Base-by-base conservation (phyloP, 1,140 invertebrate species). In the Hermatobates lingyangjiaoensis region DNA sequence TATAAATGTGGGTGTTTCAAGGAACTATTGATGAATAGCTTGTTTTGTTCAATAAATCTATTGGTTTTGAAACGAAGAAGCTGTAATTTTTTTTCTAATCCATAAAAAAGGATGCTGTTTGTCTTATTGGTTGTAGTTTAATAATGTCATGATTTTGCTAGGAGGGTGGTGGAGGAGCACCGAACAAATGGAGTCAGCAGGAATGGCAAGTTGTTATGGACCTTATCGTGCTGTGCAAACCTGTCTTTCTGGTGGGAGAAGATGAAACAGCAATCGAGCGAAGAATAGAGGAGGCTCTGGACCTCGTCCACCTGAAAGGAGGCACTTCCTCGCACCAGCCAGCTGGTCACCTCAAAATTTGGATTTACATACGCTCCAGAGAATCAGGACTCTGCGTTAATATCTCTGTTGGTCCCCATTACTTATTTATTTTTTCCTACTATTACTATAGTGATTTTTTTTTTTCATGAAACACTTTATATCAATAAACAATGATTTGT, bases 331-430 rank as follows among this genome's bases (percentile, higher is more conserved):
- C 74, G 0, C 70, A 71, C 0, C 80, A 80, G 57, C 74, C 75
- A 0, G 82, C 82, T 0, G 84, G 84, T 0, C 82, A 88, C 61
- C 71, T 89, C 23, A 76, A 79, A 61, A 73, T 86, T n/a, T 87
- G 83, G 81, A 75, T 88, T 54, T 77, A 81, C 61, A 66, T 81
- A 1, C 60, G 69, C 14, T 71, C 64, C 39, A 73, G 60, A 59
- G 64, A 69, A 53, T 59, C 61, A 21, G 75, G 74, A 49, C 67
- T 75, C 59, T 75, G 76, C 58, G 68, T 78, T 14, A 75, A 75
- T 59, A 66, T 77, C 15, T 70, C 74, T 40, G 79, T 81, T 62
- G 73, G 71, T 68, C 48, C 26, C 23, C 15, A 46, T 10, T 44
- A 20, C 5, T 51, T 30, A 53, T 47, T 57, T 38, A 48, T 30